Evolutionary conservation across 2,888 invertebrate genomes (phyloP).

Genomic region (Molorchus minor): DNA sequence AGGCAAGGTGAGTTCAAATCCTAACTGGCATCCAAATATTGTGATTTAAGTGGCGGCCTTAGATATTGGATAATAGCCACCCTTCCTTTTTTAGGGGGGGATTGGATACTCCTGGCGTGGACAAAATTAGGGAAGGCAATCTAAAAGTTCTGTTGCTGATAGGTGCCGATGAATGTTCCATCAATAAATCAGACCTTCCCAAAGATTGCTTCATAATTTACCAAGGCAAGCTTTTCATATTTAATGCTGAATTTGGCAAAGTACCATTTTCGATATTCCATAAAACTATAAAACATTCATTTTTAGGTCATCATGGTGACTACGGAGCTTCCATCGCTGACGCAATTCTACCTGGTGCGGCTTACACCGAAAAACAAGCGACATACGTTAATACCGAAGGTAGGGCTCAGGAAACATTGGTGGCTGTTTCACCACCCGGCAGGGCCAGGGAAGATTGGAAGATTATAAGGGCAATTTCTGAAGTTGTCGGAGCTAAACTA

Average conservation of each 20-base stretch:
- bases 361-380: constrained; percentile 98
- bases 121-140: constrained; percentile 66
- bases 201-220: constrained; percentile 89
- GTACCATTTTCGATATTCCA: too few species aligned
- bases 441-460: constrained; percentile 98
- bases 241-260: too few species aligned
- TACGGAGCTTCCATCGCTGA: constrained; percentile 92
- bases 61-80: constrained; percentile 97
- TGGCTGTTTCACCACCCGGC: constrained; percentile 91
- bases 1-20: too few species aligned
- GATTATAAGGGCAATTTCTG: constrained; percentile 94
- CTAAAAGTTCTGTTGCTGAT: constrained; percentile 88
- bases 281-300: too few species aligned
- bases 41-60: constrained; percentile 80
- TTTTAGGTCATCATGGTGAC: constrained; percentile 94
- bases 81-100: too few species aligned
- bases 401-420: constrained; percentile 88
- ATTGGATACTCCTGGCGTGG: constrained; percentile 76
- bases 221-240: constrained; percentile 77
- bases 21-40: too few species aligned
- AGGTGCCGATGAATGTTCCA: constrained; percentile 90
- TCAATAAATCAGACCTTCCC: constrained; percentile 81
- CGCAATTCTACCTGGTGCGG: constrained; percentile 92
- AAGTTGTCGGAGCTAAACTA: constrained; percentile 73
- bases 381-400: constrained; percentile 99